Conservation (phyloP, 2,797 vertebrate genomes). For the Pseudocheirus occidentalis region DNA sequence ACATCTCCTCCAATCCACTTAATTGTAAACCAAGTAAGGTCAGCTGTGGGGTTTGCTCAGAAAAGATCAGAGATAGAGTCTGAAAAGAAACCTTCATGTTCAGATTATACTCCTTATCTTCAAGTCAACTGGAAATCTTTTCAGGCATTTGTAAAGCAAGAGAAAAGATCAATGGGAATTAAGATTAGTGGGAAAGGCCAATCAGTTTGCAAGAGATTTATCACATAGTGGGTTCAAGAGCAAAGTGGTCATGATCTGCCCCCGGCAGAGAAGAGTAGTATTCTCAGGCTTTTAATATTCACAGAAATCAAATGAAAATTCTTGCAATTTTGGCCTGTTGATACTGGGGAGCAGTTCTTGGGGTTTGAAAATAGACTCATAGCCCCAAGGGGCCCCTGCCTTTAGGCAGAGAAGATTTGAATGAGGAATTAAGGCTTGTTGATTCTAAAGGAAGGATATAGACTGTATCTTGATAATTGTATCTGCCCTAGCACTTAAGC, state of each 20-base stretch:
- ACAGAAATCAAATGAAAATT: neutral
- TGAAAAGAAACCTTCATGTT: conserved; percentile 44
- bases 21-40: conserved; percentile 27
- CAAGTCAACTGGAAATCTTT: conserved; percentile 53
- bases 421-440: neutral
- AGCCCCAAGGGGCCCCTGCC: neutral
- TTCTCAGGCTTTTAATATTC: neutral
- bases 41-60: neutral
- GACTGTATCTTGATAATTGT: neutral
- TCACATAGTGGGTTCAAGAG: conserved; percentile 27
- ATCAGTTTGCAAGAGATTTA: conserved; percentile 13
- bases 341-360: rapidly evolving
- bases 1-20: neutral
- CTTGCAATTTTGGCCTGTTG: neutral
- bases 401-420: neutral
- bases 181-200: conserved; percentile 43
- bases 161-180: conserved; percentile 67
- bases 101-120: conserved; percentile 64
- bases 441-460: neutral
- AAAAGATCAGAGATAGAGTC: conserved; percentile 48
- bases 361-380: neutral
- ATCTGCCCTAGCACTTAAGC: neutral
- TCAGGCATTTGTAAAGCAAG: conserved; percentile 52
- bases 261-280: neutral
- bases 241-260: conserved; percentile 22